Base-by-base conservation (phyloP, 2,797 vertebrate species). In the Allobates femoralis region DNA sequence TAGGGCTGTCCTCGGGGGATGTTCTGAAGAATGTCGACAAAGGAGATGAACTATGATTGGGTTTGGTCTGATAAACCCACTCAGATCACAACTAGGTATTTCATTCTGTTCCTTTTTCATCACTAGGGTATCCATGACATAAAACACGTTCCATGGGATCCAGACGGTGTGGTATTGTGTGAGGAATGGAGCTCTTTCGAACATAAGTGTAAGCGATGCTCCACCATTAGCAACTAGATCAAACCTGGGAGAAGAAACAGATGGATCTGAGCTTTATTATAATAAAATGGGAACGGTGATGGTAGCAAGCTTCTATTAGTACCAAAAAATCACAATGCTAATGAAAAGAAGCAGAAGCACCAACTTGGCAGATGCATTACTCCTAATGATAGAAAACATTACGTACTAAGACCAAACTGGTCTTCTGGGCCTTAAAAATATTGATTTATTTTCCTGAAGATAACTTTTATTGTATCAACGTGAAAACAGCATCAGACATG, bases 71-170 rank as follows among this genome's bases (percentile, higher is more conserved):
- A 96, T 92, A 89, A 99, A 96, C 60, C 97, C 97, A 0, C 96
- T 99, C 87, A 99, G 95, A 88, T 99, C 97, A 88, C 98, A 99
- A 87, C 96, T 97, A 90, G 98, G 98, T 85, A 96, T 98, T 93
- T 98, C 95, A 56, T 98, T 99, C 90, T 97, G 96, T 62, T 99
- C 97, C 74, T 96, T 95, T 94, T 97, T 98, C 98, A 99, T 99
- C 92, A 99, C 97, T 51, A 99, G 93, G 0, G 97, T 98, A 89
- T 99, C 98, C 97, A 99, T 98, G 89, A 99, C 98, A 41, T 99
- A 96, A 89, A 98, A 99, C 23, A 99, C 95, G 77, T 96, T 97
- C 97, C 98, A 99, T 1, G 98, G 97, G 85, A 99, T 94, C 98
- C 98, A 99, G 3, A 99, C 97, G 0, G 98, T 98, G 85, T 96